Evolutionary conservation across 2,888 invertebrate genomes (phyloP), one percentile per base, ranked within the genome.

Genomic region (Drosophila kokeensis): DNA sequence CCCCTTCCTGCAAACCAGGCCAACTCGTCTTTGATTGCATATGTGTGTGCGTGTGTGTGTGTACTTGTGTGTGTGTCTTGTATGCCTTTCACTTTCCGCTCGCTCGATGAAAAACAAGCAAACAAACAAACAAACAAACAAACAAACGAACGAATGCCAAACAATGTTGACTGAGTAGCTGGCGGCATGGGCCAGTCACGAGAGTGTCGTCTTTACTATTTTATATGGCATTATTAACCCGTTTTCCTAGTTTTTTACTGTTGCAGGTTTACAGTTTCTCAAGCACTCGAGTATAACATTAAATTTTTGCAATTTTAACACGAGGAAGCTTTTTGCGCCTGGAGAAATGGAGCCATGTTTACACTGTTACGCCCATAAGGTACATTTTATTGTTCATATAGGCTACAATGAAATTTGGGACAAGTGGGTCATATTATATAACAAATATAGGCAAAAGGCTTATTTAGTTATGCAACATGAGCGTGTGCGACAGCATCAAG

Each of bases 151-250:
- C 74, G 64, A 73, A 76, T 59, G 57, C 49, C 53, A 38, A 69
- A 72, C 60, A 75, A 54, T 76, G 80, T 79, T 69, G 60, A 65
- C 64, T 54, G 62, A 73, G 68, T 63, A 57, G 83, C 64, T 63
- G 76, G 36, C 54, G 73, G 73, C 84, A 53, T 73, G 34, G 72
- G 83, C 87, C 64, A 90, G 86, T 87, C 89, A 87, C 86, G 86
- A 87, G 81, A 89, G 90, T 87, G 86, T 90, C 87, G 90, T 90
- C 90, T 87, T 89, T 90, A 81, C 70, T 73, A 52, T 70, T 68
- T 82, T 78, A 86, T 86, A 90, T 87, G 87, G 89, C 90, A 87
- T 90, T 90, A 87, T 87, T 89, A 90, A 87, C 87, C 90, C 87
- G 87, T 87, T 87, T 87, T 87, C 86, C 86, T 90, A 87, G 76